Evolutionary conservation across 2,797 vertebrate species (phyloP).

Genomic region (Astyanax mexicanus): DNA sequence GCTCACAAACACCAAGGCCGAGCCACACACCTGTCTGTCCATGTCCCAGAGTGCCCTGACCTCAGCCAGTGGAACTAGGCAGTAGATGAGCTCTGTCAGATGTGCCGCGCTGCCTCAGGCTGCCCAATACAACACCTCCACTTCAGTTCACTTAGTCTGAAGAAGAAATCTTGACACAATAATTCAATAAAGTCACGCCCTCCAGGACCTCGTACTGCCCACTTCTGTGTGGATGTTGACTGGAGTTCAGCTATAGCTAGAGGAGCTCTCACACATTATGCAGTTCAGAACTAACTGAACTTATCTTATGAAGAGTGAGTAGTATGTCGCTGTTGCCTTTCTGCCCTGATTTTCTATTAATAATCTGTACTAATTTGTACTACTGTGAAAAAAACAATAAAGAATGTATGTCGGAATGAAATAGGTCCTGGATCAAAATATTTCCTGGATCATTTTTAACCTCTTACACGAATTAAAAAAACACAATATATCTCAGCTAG

Average conservation of each 20-base stretch:
- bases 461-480: too few relatives aligned
- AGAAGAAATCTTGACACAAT: background rate
- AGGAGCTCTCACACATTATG: background rate
- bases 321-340: background rate
- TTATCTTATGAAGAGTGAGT: background rate
- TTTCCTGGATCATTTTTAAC: too few relatives aligned
- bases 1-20: background rate
- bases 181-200: constrained; percentile 4
- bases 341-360: background rate
- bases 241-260: background rate
- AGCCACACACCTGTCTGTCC: background rate
- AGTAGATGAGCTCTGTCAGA: background rate
- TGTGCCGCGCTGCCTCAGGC: background rate
- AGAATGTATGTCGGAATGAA: too few relatives aligned
- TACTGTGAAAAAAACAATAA: background rate
- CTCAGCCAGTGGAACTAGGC: background rate
- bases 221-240: background rate
- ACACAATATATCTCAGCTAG: too few relatives aligned
- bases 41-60: background rate
- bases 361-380: background rate
- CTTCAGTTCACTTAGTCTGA: background rate
- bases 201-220: background rate
- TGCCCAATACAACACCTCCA: background rate
- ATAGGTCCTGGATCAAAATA: too few relatives aligned
- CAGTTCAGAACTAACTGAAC: background rate